These are phyloP conservation scores for Paraplagusia blochii DNA, from an alignment of 2,113 vertebrate species.

Conservation along the genomic window DNA sequence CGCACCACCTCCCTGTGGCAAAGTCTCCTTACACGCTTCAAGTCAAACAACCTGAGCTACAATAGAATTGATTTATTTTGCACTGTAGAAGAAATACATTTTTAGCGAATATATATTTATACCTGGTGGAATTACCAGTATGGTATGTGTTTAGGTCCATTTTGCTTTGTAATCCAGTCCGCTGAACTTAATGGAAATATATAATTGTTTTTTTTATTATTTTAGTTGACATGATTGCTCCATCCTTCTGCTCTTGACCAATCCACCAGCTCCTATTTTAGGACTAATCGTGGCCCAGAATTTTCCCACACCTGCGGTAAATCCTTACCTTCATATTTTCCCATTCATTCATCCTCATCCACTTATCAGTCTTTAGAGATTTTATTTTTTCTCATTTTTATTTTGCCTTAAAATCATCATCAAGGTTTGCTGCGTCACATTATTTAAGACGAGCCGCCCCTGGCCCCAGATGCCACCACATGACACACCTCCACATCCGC, in stretches of 20 bases:
- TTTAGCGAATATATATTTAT: neutral
- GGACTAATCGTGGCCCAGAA: too few species aligned
- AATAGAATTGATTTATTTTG: neutral
- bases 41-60: neutral
- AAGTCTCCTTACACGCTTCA: neutral
- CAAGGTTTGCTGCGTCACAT: slow-evolving; percentile 1
- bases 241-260: too few species aligned
- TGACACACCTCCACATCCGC: slow-evolving; percentile 93
- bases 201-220: too few species aligned
- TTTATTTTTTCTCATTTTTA: neutral
- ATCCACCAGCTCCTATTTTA: too few species aligned
- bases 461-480: slow-evolving; percentile 81
- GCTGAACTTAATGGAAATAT: too few species aligned
- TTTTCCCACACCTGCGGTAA: too few species aligned
- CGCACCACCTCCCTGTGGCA: neutral
- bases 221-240: too few species aligned
- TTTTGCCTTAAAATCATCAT: slow-evolving; percentile 12
- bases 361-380: neutral
- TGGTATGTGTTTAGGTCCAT: too few species aligned
- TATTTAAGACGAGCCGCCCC: slow-evolving; percentile 71
- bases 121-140: too few species aligned
- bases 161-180: too few species aligned
- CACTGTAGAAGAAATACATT: neutral
- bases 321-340: too few species aligned
- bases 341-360: neutral